phyloP scores from a whole-genome alignment of 37 sponge, comb jelly and placozoan species.

The Mnemiopsis leidyi region DNA sequence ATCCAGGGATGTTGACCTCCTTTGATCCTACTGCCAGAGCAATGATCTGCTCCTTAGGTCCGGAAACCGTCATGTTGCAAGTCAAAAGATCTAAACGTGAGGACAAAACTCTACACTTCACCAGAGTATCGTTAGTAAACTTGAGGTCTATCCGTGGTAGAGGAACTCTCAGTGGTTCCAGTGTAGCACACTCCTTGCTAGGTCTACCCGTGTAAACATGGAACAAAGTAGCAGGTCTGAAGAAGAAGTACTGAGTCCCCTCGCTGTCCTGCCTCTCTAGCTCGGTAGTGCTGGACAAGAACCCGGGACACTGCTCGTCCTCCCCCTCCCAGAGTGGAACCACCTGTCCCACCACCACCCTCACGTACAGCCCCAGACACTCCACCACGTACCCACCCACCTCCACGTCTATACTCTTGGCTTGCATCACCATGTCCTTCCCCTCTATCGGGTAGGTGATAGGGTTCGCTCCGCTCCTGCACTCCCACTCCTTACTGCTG shows the following conservation, averaged over 20 bases:
- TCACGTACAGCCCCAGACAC: conserved; percentile 22
- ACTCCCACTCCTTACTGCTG: neutral
- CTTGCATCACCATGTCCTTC: neutral
- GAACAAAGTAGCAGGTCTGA: neutral
- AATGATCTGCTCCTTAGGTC: neutral
- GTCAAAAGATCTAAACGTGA: neutral
- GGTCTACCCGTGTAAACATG: neutral
- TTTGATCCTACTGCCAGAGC: neutral
- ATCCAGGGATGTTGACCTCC: neutral
- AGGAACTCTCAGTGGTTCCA: neutral
- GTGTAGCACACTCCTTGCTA: neutral
- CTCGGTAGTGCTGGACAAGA: neutral
- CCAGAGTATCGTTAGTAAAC: neutral
- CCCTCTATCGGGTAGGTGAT: neutral
- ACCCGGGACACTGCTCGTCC: neutral
- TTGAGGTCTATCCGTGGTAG: neutral
- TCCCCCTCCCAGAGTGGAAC: conserved; percentile 9
- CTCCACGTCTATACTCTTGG: conserved; percentile 1
- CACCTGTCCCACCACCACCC: conserved; percentile 2
- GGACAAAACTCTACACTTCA: neutral
- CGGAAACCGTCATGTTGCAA: conserved; percentile 33
- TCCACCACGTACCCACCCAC: conserved; percentile 37
- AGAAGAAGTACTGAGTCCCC: neutral
- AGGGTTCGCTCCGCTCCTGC: neutral
- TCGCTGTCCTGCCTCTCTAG: neutral